Percentiles rank a stretch among this genome's conserved stretches.
Evolutionary conservation across 2,113 vertebrate genomes (phyloP).

Genomic region (Nannospalax galili): DNA sequence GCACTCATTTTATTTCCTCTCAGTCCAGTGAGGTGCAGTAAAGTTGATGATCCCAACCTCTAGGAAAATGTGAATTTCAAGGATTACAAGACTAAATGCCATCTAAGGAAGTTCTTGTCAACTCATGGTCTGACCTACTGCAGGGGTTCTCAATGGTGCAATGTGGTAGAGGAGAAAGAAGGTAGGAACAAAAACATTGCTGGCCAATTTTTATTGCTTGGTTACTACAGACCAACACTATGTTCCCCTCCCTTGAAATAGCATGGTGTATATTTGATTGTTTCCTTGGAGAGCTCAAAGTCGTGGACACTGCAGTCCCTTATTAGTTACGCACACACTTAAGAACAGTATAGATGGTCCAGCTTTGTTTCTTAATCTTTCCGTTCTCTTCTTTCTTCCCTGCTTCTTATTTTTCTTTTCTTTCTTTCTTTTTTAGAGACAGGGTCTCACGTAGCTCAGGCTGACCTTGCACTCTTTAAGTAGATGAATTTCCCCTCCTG

Average conservation of each 20-base stretch:
- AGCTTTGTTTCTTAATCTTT: neutral
- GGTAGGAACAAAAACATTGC: neutral
- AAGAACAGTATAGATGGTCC: neutral
- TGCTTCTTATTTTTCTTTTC: neutral
- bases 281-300: neutral
- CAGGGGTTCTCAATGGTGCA: neutral
- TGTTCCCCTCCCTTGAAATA: neutral
- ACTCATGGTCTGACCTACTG: neutral
- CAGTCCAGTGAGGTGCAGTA: neutral
- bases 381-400: no score
- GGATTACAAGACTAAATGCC: neutral
- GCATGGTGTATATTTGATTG: neutral
- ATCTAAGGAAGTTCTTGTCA: neutral
- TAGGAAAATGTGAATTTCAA: neutral
- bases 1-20: neutral
- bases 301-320: neutral
- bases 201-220: neutral
- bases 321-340: conserved; percentile 22
- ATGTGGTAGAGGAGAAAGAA: neutral
- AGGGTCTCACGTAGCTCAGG: neutral
- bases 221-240: neutral
- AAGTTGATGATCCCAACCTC: neutral
- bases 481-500: no score
- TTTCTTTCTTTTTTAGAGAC: neutral
- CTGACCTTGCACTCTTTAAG: neutral